A percentile compares a stretch with the other conserved stretches of the same genome.
phyloP scores from a whole-genome alignment of 1,140 invertebrate genomes.

The Chionoecetes opilio region DNA sequence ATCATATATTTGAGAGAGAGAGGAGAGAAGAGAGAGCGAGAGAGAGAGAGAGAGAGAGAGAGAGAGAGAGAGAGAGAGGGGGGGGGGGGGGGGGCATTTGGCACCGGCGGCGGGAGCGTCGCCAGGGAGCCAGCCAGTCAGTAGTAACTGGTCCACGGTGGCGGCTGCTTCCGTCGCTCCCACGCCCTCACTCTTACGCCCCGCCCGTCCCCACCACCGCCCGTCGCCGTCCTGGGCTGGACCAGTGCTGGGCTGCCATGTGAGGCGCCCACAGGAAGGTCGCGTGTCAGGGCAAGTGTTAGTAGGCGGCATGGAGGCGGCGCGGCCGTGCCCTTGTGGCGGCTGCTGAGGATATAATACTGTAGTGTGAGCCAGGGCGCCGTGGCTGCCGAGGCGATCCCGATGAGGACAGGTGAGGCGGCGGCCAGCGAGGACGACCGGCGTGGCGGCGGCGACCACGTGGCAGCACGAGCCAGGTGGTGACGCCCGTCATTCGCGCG shows the following conservation, averaged over 20 bases:
- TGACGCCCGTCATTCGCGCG: neutral
- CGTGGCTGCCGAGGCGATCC: neutral
- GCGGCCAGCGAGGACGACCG: slow-evolving; percentile 1
- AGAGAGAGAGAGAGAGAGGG: neutral
- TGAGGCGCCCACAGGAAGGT: neutral
- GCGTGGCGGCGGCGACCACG: neutral
- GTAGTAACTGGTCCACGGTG: neutral
- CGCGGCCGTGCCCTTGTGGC: neutral
- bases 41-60: slow-evolving; percentile 19
- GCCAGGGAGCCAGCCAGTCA: slow-evolving; percentile 22
- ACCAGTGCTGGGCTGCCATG: neutral
- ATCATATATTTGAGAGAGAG: too few species aligned
- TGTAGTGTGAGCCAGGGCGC: neutral
- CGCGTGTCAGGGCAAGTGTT: neutral
- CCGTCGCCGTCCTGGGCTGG: neutral
- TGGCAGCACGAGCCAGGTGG: neutral
- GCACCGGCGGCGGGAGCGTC: slow-evolving; percentile 20
- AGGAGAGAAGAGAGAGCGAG: neutral
- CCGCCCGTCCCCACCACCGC: neutral
- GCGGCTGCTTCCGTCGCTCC: neutral
- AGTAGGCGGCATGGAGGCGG: neutral
- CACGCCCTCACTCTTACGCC: neutral
- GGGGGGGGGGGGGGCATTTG: neutral
- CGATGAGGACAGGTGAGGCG: slow-evolving; percentile 23
- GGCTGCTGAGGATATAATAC: neutral